Base-by-base conservation (phyloP, 2,797 vertebrate species). In the Clarias fuscus region DNA sequence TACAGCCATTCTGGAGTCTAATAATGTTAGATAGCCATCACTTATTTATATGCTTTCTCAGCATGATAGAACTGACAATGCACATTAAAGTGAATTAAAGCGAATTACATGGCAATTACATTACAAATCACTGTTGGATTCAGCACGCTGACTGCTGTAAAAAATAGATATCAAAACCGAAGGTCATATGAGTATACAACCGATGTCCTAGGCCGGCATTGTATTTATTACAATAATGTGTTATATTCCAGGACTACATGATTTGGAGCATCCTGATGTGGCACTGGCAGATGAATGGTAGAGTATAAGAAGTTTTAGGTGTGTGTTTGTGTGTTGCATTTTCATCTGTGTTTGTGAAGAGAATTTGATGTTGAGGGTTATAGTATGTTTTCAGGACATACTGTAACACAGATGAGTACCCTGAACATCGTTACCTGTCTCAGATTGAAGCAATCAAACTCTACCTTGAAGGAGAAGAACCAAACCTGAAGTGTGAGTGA, bases 261-360 rank as follows among this genome's bases (percentile, higher is more conserved):
- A 99, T 94, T 95, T 99, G 95, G 98, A 99, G 90, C 98, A 99
- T 92, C 98, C 97, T 22, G 98, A 99, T 90, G 98, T 99, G 81
- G 97, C 96, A 53, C 93, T 99, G 93, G 98, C 98, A 91, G 97
- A 98, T 0, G 98, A 99, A 95, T 99, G 98, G 98, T 99, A 95
- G 8, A 67, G 83, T 83, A 62, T 77, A 43, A 90, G 86, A 72
- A 88, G 86, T 86, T 81, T 91, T 84, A 68, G 81, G 80, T 85
- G 62, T 79, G 48, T 87, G 80, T 82, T 33, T 86, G 75, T 88
- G 85, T 89, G 83, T 62, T 80, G 59, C 72, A 40, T 68, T 65
- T 61, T 80, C 58, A 68, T 3, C 17, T 71, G 48, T 14, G 67
- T 43, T 48, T 65, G 59, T 65, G 40, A 65, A 30, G 22, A 77